phyloP scores from a whole-genome alignment of 2,113 vertebrate genomes.

The Procavia capensis region DNA sequence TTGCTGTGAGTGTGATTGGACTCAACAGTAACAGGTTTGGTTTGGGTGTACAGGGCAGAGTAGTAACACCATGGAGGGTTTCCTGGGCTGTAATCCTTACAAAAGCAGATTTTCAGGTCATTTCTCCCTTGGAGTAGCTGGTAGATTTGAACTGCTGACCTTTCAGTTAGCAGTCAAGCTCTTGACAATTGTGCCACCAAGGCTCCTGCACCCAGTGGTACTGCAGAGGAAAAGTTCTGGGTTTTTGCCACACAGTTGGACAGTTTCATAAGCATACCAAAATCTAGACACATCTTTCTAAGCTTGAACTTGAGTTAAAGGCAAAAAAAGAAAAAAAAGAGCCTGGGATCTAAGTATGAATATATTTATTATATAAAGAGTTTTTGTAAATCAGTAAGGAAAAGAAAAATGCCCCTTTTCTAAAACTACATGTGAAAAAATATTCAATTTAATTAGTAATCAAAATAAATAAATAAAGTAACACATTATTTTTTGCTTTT shows the following conservation, averaged over 20 bases:
- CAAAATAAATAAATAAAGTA: neutral
- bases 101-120: neutral
- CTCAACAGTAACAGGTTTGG: too few relatives aligned
- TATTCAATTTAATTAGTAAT: neutral
- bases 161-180: neutral
- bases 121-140: neutral
- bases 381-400: neutral
- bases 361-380: neutral
- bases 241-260: neutral
- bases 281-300: neutral
- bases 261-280: neutral
- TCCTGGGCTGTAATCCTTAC: neutral
- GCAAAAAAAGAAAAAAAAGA: neutral
- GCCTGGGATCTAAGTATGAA: neutral
- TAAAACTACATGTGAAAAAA: neutral
- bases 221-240: neutral
- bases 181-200: neutral
- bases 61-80: neutral
- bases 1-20: too few relatives aligned
- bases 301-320: neutral
- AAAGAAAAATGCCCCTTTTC: neutral
- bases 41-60: neutral
- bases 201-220: neutral
- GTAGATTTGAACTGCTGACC: neutral
- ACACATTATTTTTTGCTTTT: constrained; percentile 15